Conservation (phyloP, 2,113 vertebrate genomes). For the Furnarius figulus region DNA sequence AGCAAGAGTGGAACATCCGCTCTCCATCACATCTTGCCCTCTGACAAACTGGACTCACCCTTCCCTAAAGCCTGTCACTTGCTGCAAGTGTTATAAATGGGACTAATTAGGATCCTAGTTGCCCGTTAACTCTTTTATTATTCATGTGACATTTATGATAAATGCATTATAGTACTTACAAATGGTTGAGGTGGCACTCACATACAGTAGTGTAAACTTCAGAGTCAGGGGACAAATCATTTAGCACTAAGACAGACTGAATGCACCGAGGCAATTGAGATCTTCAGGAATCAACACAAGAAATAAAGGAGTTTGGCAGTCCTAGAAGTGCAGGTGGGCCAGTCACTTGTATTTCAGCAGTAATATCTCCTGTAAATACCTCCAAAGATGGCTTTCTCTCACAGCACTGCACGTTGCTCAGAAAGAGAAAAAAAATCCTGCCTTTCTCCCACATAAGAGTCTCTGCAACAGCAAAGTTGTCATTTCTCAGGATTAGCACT, state of each 20-base stretch:
- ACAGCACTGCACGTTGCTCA: neutral
- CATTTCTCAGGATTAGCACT: neutral
- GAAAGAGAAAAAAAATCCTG: neutral
- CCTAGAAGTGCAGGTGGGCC: neutral
- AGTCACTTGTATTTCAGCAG: neutral
- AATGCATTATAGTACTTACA: neutral
- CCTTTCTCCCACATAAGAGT: neutral
- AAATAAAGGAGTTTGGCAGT: neutral
- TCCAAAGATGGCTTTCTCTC: neutral
- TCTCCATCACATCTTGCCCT: neutral
- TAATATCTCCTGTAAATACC: neutral
- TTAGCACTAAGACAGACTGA: neutral
- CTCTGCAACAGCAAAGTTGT: neutral
- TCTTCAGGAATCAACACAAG: neutral
- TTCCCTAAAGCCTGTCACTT: neutral
- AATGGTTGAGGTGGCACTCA: constrained; percentile 25
- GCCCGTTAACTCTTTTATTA: constrained; percentile 42
- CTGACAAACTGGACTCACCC: neutral
- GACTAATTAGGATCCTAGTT: neutral
- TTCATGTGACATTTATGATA: constrained; percentile 36
- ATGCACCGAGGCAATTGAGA: neutral
- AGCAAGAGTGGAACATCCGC: neutral
- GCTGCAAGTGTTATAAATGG: neutral
- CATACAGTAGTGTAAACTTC: neutral
- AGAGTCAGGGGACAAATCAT: neutral